Base-by-base conservation (phyloP, 2,888 invertebrate genomes). In the Tachina grossa region DNA sequence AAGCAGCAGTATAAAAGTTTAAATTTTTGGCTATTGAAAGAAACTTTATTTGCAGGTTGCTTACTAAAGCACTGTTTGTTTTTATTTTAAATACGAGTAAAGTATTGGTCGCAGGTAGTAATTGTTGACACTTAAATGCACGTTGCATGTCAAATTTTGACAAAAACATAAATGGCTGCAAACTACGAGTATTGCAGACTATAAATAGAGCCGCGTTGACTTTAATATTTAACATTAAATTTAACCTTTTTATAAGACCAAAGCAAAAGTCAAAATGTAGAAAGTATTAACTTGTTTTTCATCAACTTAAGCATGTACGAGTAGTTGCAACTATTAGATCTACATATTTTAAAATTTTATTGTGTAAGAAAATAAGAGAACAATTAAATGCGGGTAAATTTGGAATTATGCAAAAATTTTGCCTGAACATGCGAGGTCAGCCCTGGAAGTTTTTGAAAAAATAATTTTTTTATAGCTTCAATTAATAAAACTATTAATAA, bases 91-190 rank as follows among this genome's bases (percentile, higher is more conserved):
- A n/a, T n/a, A n/a, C n/a, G n/a, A n/a, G n/a, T 76, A 51, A 76
- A 71, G 22, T 78, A 75, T 71, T 78, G 81, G 77, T 65, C 68
- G 63, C 83, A 85, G 90, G 88, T 86, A 87, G 90, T 90, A 90
- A 91, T 90, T 90, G 91, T 91, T 90, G 90, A 90, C 90, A 90
- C 90, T 89, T 90, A 90, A 91, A 90, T 91, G 90, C 90, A 88
- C 89, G 90, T 90, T 90, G 90, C 90, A 91, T 91, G 90, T 90
- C 91, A 90, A 88, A 86, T 85, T 85, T 87, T 85, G 87, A 86
- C 86, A 87, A 81, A 87, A 86, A 83, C 86, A 87, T 87, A 87
- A 86, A 87, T 87, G 83, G 83, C 31, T 31, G 6, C 31, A 68
- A 41, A 39, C 11, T 51, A 14, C 13, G 6, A 31, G 6, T 31